phyloP scores from a whole-genome alignment of 2,797 vertebrate genomes.

The Trematomus bernacchii region DNA sequence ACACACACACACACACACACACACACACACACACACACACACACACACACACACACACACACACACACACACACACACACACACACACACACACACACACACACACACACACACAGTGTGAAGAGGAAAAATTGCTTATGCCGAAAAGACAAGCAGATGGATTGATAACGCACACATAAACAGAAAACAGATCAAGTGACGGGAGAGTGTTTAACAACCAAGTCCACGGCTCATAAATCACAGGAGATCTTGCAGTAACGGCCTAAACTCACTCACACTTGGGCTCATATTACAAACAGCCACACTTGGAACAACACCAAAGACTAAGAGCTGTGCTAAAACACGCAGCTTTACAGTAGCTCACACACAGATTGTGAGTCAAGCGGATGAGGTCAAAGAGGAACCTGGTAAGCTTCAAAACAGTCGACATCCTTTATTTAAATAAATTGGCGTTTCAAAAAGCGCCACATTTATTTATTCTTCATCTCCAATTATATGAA shows the following conservation, averaged over 20 bases:
- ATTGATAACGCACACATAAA: conserved; percentile 27
- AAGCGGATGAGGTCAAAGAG: conserved; percentile 26
- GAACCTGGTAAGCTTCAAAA: conserved; percentile 34
- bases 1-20: conserved; percentile 27
- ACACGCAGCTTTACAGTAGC: conserved; percentile 35
- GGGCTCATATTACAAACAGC: conserved; percentile 47
- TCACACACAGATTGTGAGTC: conserved; percentile 15
- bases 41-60: conserved; percentile 28
- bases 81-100: conserved; percentile 28
- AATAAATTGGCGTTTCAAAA: conserved; percentile 40
- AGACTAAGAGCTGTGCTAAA: conserved; percentile 5
- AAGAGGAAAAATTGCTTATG: conserved; percentile 52
- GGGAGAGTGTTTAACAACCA: conserved; percentile 53
- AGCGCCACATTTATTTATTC: conserved; percentile 45
- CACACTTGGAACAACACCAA: conserved; percentile 38
- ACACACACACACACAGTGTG: conserved; percentile 30
- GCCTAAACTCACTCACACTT: conserved; percentile 36
- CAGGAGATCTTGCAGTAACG: conserved; percentile 19
- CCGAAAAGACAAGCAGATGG: conserved; percentile 55
- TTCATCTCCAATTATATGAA: conserved; percentile 47
- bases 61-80: conserved; percentile 31
- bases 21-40: conserved; percentile 21
- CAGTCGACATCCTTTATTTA: conserved; percentile 28
- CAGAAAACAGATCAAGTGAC: conserved; percentile 50
- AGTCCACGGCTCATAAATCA: conserved; percentile 68